phyloP scores from a whole-genome alignment of 2,113 vertebrate genomes.

The Camelus dromedarius region DNA sequence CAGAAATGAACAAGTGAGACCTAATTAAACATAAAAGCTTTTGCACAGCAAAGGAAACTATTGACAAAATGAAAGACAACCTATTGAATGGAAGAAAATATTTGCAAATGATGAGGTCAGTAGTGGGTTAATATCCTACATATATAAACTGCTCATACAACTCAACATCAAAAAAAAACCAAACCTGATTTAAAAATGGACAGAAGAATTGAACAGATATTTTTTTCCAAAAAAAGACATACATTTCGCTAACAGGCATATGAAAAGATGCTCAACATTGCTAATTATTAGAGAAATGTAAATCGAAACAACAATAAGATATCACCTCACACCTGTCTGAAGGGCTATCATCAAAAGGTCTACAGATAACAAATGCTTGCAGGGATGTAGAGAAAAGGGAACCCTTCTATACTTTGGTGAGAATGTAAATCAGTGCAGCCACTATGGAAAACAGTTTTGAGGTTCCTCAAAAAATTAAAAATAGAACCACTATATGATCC shows the following conservation, averaged over 20 bases:
- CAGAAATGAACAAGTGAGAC: neutral
- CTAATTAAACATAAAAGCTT: neutral
- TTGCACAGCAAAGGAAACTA: neutral
- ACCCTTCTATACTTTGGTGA: neutral
- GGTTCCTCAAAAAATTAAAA: neutral
- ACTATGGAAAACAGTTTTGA: neutral
- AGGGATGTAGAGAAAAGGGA: neutral
- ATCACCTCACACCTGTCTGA: neutral
- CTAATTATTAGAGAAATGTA: neutral
- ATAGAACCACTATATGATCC: neutral
- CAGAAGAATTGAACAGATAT: neutral
- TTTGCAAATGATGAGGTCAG: neutral
- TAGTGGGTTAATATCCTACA: neutral
- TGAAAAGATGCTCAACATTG: neutral
- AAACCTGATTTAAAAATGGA: neutral
- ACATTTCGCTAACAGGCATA: neutral
- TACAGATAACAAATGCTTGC: neutral
- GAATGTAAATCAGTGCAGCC: neutral
- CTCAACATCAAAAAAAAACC: no score
- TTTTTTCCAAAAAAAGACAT: neutral
- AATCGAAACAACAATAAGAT: neutral
- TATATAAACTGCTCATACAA: neutral
- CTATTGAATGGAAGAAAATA: no score
- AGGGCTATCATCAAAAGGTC: neutral
- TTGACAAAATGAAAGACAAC: neutral